Conservation (phyloP, 1,140 invertebrate species). For the Zophobas atratus region DNA sequence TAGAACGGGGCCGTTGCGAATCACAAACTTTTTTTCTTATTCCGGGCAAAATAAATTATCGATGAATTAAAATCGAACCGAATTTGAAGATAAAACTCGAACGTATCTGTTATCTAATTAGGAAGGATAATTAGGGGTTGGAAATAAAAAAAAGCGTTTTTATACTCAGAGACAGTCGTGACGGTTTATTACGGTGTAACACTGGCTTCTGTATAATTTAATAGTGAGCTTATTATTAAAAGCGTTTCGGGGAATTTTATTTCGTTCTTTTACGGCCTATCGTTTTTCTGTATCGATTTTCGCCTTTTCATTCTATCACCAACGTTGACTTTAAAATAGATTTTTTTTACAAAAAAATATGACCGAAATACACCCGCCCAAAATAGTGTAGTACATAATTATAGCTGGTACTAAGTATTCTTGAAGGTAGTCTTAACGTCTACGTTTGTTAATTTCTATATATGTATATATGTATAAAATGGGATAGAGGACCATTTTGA, state of each 20-base stretch:
- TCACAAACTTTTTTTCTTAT: neutral
- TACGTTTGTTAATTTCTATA: no score
- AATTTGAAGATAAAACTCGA: neutral
- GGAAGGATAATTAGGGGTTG: neutral
- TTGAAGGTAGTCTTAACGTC: no score
- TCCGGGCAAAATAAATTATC: slow-evolving; percentile 4
- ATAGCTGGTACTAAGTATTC: no score
- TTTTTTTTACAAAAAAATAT: no score
- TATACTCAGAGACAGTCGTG: neutral
- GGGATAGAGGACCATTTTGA: no score
- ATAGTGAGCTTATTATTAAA: slow-evolving; percentile 20
- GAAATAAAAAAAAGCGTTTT: neutral
- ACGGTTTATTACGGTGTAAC: slow-evolving; percentile 4
- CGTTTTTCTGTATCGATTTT: neutral
- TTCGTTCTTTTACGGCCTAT: slow-evolving; percentile 11
- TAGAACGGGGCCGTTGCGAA: neutral
- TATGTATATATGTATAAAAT: no score
- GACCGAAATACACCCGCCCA: no score
- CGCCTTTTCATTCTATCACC: neutral
- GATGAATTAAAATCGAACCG: slow-evolving; percentile 16
- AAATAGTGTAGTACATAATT: no score
- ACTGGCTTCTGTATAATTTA: neutral
- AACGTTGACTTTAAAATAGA: no score
- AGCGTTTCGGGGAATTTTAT: slow-evolving; percentile 10
- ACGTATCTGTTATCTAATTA: neutral